Conservation (phyloP, 2,888 invertebrate genomes). For the Teleogryllus oceanicus region DNA sequence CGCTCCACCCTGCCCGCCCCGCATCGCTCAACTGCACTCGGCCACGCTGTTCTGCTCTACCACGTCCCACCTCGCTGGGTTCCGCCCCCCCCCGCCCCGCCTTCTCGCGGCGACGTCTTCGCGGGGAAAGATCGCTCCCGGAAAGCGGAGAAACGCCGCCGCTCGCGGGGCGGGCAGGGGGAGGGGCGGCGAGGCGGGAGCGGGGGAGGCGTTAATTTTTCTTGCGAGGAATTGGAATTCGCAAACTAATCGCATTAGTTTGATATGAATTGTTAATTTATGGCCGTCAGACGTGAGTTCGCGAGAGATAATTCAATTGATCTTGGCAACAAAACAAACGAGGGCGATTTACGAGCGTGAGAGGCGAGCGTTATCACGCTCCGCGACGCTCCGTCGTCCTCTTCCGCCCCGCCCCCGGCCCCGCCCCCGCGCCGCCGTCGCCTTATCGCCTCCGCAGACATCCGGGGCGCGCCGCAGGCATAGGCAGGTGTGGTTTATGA, state of each 20-base stretch:
- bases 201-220: background rate
- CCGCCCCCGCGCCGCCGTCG: background rate
- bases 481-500: slow-evolving; percentile 18
- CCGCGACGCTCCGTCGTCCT: background rate
- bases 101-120: too few relatives aligned
- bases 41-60: too few relatives aligned
- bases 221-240: slow-evolving; percentile 18
- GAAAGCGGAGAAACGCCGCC: too few relatives aligned
- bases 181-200: background rate
- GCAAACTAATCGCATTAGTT: slow-evolving; percentile 18
- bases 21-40: too few relatives aligned
- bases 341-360: slow-evolving; percentile 1
- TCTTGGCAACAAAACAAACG: slow-evolving; percentile 18
- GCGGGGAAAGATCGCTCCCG: too few relatives aligned
- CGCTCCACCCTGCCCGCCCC: too few relatives aligned
- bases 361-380: background rate
- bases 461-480: background rate
- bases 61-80: too few relatives aligned
- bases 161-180: too few relatives aligned
- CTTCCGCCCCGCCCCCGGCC: background rate
- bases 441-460: slow-evolving; percentile 3
- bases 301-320: slow-evolving; percentile 18
- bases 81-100: background rate
- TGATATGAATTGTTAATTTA: slow-evolving; percentile 18
- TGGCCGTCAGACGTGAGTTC: slow-evolving; percentile 18